Base-by-base conservation (phyloP, 2,888 invertebrate genomes). In the Nudaria mundana region DNA sequence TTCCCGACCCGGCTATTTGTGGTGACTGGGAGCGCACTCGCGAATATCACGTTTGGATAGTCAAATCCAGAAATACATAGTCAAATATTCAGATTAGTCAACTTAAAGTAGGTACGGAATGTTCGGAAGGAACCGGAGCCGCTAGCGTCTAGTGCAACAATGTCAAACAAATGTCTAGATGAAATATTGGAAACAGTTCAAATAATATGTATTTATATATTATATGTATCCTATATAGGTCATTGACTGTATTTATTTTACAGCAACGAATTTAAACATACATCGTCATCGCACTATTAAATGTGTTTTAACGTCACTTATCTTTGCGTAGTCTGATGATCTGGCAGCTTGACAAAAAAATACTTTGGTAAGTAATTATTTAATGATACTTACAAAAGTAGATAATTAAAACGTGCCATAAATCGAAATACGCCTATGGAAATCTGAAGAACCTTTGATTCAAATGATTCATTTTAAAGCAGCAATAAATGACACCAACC, bases 1-100 rank as follows among this genome's bases (percentile, higher is more conserved):
- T 56, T 46, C 58, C 55, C 56, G 58, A 55, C 55, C 61, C 53
- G 49, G 71, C 71, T 76, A 79, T 79, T 79, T 79, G 66, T 53
- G 57, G 64, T 62, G 46, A 56, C 50, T 57, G 56, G 57, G 52
- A 61, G 56, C 61, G 54, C 60, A 71, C 60, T 66, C 58, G 67
- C 69, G 54, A 71, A 69, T 63, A 65, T 64, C 48, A 63, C 63
- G 62, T 60, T 52, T 56, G 57, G 54, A 52, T 56, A 46, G 58
- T 54, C 52, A 63, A 64, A 69, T 58, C 62, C 48, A 50, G 30
- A 34, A 55, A 38, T 35, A 40, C 43, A 40, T 20, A 30, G 49
- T 37, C 25, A 26, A 32, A 40, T 32, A 29, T 45, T 37, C 42
- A 38, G 30, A 52, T 49, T 56, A 56, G 56, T 54, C 55, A 49